Evolutionary conservation across 2,888 invertebrate species (phyloP).

Genomic region (Pilophorus perplexus): DNA sequence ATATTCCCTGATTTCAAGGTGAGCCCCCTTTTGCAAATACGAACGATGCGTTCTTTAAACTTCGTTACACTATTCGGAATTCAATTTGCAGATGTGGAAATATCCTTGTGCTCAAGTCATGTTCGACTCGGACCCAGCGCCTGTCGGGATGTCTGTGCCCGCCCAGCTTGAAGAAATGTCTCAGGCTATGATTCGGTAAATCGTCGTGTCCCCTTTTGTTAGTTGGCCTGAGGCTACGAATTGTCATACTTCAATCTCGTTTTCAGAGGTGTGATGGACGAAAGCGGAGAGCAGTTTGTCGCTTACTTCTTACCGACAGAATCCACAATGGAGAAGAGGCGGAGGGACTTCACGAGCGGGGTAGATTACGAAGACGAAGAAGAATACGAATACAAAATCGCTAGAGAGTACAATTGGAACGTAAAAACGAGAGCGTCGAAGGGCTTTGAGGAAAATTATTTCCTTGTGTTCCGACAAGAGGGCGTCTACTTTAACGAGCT

Average conservation of each 20-base stretch:
- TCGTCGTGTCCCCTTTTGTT: too few relatives aligned
- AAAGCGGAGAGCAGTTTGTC: slow-evolving; percentile 97
- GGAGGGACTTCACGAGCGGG: slow-evolving; percentile 71
- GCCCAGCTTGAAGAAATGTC: slow-evolving; percentile 96
- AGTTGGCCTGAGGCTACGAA: background rate
- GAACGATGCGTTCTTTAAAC: background rate
- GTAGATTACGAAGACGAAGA: slow-evolving; percentile 84
- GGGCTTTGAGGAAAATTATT: slow-evolving; percentile 96
- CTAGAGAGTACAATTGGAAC: slow-evolving; percentile 98
- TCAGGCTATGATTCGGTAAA: slow-evolving; percentile 94
- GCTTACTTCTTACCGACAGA: slow-evolving; percentile 97
- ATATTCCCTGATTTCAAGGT: slow-evolving; percentile 92
- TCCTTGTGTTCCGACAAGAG: slow-evolving; percentile 86
- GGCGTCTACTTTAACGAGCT: slow-evolving; percentile 93
- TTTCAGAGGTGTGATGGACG: slow-evolving; percentile 95
- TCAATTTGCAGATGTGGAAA: slow-evolving; percentile 73
- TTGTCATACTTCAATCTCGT: slow-evolving; percentile 31
- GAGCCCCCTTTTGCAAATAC: slow-evolving; percentile 33
- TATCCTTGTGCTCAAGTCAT: slow-evolving; percentile 97
- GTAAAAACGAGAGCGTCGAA: slow-evolving; percentile 94
- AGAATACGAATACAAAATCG: slow-evolving; percentile 95
- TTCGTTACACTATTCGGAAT: background rate
- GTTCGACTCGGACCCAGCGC: slow-evolving; percentile 97
- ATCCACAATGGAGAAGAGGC: slow-evolving; percentile 84
- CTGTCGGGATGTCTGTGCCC: slow-evolving; percentile 78